Evolutionary conservation across 2,888 invertebrate genomes (phyloP).

Genomic region (Poecilus cupreus): DNA sequence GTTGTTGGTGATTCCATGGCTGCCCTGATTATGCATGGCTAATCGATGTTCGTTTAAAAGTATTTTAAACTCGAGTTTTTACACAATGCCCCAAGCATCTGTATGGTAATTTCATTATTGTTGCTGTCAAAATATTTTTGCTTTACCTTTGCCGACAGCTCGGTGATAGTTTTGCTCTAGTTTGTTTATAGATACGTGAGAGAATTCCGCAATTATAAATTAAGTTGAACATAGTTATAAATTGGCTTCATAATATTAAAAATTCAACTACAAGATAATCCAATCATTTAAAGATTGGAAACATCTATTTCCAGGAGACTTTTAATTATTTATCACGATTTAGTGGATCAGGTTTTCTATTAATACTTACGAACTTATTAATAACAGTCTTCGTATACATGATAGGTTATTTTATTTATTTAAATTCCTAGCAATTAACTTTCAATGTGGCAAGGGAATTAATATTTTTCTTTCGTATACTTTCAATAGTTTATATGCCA

Average conservation of each 20-base stretch:
- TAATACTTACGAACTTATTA: background rate
- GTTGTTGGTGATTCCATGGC: background rate
- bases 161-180: background rate
- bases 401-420: no score
- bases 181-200: background rate
- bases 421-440: no score
- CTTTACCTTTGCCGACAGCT: background rate
- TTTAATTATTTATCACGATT: slow-evolving; percentile 30
- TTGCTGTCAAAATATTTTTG: slow-evolving; percentile 41
- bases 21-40: slow-evolving; percentile 53
- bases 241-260: slow-evolving; percentile 16
- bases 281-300: slow-evolving; percentile 39
- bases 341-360: slow-evolving; percentile 23
- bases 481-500: no score
- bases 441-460: no score
- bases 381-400: no score
- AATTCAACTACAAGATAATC: slow-evolving; percentile 45
- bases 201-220: background rate
- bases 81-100: slow-evolving; percentile 21
- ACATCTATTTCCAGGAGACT: slow-evolving; percentile 22
- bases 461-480: background rate
- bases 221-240: background rate
- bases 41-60: slow-evolving; percentile 52
- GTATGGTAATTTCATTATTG: slow-evolving; percentile 27
- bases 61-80: slow-evolving; percentile 48